Conservation (phyloP, 2,797 vertebrate genomes). For the Chelonia mydas region DNA sequence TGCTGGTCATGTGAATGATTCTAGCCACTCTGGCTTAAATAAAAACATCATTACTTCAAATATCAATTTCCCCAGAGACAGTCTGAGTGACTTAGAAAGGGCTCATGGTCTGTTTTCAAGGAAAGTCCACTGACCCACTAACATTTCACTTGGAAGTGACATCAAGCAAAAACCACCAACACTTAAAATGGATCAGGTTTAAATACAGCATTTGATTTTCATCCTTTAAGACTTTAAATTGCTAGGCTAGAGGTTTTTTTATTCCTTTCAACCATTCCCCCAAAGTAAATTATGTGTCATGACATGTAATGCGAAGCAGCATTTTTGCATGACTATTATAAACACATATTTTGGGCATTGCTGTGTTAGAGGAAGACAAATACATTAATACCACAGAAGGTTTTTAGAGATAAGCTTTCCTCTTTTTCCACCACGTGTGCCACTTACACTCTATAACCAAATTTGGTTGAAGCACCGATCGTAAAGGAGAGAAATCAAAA, state of each 20-base stretch:
- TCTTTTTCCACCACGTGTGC: not conserved
- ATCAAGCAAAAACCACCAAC: not conserved
- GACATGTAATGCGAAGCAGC: constrained; percentile 18
- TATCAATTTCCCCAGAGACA: not conserved
- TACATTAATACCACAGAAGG: constrained; percentile 46
- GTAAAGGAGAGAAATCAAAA: constrained; percentile 9
- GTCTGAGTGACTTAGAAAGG: not conserved
- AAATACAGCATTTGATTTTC: not conserved
- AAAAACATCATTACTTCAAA: not conserved
- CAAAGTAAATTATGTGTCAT: not conserved
- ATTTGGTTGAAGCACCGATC: constrained; percentile 12
- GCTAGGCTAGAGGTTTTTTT: not conserved
- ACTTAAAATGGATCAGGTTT: not conserved
- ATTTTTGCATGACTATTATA: constrained; percentile 38
- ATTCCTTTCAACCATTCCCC: not conserved
- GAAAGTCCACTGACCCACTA: not conserved
- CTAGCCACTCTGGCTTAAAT: not conserved
- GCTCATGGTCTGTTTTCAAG: not conserved
- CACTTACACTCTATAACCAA: constrained; percentile 15
- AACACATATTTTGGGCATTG: not conserved
- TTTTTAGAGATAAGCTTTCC: constrained; percentile 59
- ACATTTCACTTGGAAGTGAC: not conserved
- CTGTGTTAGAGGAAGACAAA: constrained; percentile 27
- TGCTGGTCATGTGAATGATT: not conserved
- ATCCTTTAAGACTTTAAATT: not conserved